Evolutionary conservation across 1,140 invertebrate genomes (phyloP).

Genomic region (Carcinoscorpius rotundicauda): DNA sequence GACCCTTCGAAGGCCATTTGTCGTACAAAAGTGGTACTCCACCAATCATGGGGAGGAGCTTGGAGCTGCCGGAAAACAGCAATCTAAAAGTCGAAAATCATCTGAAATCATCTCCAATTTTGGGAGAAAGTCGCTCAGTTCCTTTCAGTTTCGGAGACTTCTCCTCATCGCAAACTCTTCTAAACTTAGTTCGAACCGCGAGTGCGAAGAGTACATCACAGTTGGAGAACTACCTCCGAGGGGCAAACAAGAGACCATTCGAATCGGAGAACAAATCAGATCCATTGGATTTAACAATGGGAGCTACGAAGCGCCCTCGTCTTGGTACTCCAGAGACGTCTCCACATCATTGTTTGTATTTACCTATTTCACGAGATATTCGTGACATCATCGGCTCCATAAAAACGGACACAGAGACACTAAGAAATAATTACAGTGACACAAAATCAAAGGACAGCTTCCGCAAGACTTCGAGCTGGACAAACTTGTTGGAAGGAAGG

Average conservation of each 20-base stretch:
- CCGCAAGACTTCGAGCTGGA: background rate
- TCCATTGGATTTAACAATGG: background rate
- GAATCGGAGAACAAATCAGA: background rate
- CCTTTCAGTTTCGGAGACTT: constrained; percentile 33
- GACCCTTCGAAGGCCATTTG: no score
- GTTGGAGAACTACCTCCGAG: constrained; percentile 25
- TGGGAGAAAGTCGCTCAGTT: no score
- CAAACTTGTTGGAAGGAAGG: background rate
- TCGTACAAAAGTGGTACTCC: no score
- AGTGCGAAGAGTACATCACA: constrained; percentile 27
- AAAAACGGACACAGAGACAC: background rate
- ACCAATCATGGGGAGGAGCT: no score
- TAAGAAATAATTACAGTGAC: background rate
- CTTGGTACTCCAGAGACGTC: background rate
- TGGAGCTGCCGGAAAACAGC: no score
- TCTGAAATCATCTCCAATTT: no score
- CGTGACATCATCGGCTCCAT: background rate
- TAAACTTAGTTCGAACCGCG: constrained; percentile 57
- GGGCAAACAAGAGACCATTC: constrained; percentile 23
- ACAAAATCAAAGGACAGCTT: background rate
- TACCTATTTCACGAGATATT: background rate
- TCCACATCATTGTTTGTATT: background rate
- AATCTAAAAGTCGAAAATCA: no score
- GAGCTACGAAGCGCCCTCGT: background rate
- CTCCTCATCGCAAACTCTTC: constrained; percentile 56